Base-by-base conservation (phyloP, 2,888 invertebrate species). In the Hydrotaea cyrtoneurina region DNA sequence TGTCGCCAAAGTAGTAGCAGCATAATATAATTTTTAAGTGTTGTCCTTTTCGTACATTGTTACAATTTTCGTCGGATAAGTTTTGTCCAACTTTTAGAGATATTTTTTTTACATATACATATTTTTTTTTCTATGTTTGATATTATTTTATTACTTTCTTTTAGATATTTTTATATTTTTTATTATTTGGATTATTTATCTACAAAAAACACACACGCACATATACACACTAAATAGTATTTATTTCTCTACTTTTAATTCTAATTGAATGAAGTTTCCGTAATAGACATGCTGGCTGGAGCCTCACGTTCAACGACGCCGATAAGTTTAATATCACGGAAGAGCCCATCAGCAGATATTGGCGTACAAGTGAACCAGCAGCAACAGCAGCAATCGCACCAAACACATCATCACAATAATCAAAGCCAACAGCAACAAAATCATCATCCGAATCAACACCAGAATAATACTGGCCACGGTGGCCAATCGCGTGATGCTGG, bases 301-400 rank as follows among this genome's bases (percentile, higher is more conserved):
- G 92, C 94, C 59, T 96, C 96, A n/a, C 94, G 97, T 78, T 96
- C 97, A 75, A 96, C 95, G 79, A 97, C 97, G 0, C 97, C 97
- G 11, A 96, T 96, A 7, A 95, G 96, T 84, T 93, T 95, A 50
- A 93, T 94, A 50, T 95, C 95, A 86, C 94, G 97, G 89, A 97
- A 96, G 92, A 97, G 97, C 88, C 97, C 97, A 74, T 96, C 97
- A 1, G 95, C 95, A 87, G 98, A 98, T 92, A 96, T 97, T 93
- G 95, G 96, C 86, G 95, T 96, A 64, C 97, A 97, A 93, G 96
- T 94, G 50, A 89, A 89, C 87, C 89, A 90, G 86, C 89, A 89
- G 86, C 88, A 89, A 77, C 86, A 84, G 57, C 89, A 39, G 10
- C 39, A 39, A 39, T 88, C 89, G 73, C 88, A 87, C 75, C 87